phyloP scores from a whole-genome alignment of 2,888 invertebrate species.

The Rhopalosiphum nymphaeae region DNA sequence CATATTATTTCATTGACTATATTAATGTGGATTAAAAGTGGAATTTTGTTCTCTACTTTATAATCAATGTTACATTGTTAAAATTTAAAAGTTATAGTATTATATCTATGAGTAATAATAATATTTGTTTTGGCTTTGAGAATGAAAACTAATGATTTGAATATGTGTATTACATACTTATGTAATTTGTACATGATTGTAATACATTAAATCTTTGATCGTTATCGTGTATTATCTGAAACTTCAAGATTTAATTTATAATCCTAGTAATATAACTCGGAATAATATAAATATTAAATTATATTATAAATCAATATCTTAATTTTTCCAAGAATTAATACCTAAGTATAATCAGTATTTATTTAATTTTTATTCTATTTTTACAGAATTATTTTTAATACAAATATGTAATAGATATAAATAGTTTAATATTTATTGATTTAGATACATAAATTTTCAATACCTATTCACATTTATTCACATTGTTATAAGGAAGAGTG shows the following conservation, averaged over 20 bases:
- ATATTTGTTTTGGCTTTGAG: not conserved
- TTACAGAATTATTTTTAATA: not conserved
- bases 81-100: not conserved
- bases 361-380: not conserved
- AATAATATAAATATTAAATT: not conserved
- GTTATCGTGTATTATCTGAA: not conserved
- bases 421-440: not conserved
- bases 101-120: not conserved
- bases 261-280: not conserved
- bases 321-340: not conserved
- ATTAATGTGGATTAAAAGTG: not conserved
- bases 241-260: not conserved
- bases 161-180: not conserved
- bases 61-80: not conserved
- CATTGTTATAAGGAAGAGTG: not conserved
- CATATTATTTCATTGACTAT: not conserved
- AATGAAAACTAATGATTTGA: not conserved
- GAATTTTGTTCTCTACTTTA: not conserved
- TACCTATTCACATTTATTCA: not conserved
- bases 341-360: not conserved
- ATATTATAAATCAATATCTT: not conserved
- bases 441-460: not conserved
- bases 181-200: not conserved
- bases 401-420: not conserved
- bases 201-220: not conserved